phyloP scores from a whole-genome alignment of 2,113 vertebrate genomes.

The Xenus cinereus region DNA sequence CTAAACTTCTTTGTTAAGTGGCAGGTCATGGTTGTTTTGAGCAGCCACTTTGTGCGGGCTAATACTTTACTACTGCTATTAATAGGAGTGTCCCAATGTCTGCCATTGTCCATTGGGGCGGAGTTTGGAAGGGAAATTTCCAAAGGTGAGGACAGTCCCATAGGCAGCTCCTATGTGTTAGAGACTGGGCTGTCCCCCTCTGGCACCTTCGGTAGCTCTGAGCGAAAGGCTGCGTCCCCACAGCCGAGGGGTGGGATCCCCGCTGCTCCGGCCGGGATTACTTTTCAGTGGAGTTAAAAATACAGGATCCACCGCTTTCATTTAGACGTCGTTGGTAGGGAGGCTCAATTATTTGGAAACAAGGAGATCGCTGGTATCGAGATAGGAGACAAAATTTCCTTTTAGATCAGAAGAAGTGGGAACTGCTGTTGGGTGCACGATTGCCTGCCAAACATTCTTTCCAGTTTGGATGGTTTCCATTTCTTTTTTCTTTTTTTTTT shows the following conservation, averaged over 20 bases:
- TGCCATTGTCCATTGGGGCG: not conserved
- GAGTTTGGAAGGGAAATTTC: not conserved
- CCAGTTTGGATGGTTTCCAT: slow-evolving; percentile 19
- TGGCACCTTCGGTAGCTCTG: not conserved
- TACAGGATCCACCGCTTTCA: not conserved
- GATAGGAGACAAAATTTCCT: not conserved
- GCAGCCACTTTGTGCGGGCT: not conserved
- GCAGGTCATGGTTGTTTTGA: not conserved
- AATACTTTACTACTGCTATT: not conserved
- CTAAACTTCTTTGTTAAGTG: not conserved
- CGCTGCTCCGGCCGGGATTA: not conserved
- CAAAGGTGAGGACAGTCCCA: accelerated
- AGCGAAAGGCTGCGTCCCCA: not conserved
- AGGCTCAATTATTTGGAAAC: slow-evolving; percentile 17
- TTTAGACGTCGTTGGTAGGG: not conserved
- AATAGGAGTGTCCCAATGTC: not conserved
- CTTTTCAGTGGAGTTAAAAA: not conserved
- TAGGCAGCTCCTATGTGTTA: accelerated
- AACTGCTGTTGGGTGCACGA: not conserved
- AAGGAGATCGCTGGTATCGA: not conserved
- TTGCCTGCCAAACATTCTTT: slow-evolving; percentile 4
- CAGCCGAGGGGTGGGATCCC: not conserved
- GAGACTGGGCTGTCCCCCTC: not conserved
- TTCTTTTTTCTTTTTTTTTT: not conserved
- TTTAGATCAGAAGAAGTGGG: slow-evolving; percentile 21